Percentiles rank a stretch among this genome's conserved stretches.
Evolutionary conservation across 1,140 invertebrate species (phyloP).

Genomic region (Saccostrea glomerata): DNA sequence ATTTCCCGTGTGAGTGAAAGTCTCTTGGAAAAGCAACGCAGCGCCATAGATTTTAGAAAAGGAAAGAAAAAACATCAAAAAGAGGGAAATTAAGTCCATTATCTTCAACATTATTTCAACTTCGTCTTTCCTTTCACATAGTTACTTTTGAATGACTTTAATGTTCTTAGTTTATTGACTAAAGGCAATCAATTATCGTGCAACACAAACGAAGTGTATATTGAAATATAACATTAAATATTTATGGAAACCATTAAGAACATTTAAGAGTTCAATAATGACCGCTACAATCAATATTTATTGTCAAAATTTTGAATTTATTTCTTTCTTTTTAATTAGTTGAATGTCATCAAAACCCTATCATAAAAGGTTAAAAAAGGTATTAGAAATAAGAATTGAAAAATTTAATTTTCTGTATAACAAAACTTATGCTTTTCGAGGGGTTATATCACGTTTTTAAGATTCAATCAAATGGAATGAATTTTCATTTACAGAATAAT

Average conservation of each 20-base stretch:
- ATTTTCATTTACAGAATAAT: too few species aligned
- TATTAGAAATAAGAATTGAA: too few species aligned
- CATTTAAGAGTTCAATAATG: neutral
- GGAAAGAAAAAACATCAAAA: neutral
- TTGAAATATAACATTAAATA: conserved; percentile 1
- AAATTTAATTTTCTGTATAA: too few species aligned
- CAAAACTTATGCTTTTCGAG: too few species aligned
- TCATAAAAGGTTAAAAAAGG: too few species aligned
- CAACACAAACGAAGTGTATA: neutral
- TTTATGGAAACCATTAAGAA: neutral
- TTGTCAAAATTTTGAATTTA: neutral
- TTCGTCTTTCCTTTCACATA: neutral
- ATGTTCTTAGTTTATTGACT: neutral
- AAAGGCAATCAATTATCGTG: neutral
- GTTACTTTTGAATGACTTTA: neutral
- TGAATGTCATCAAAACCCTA: too few species aligned
- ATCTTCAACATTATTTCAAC: neutral
- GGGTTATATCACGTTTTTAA: too few species aligned
- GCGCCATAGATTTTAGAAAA: neutral
- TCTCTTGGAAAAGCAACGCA: neutral
- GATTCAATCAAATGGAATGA: too few species aligned
- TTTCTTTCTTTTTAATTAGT: too few species aligned
- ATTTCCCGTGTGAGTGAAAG: neutral
- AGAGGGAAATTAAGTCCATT: neutral
- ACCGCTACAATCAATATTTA: neutral